Evolutionary conservation across 2,888 invertebrate genomes (phyloP).

Genomic region (Lithophane semibrunnea): DNA sequence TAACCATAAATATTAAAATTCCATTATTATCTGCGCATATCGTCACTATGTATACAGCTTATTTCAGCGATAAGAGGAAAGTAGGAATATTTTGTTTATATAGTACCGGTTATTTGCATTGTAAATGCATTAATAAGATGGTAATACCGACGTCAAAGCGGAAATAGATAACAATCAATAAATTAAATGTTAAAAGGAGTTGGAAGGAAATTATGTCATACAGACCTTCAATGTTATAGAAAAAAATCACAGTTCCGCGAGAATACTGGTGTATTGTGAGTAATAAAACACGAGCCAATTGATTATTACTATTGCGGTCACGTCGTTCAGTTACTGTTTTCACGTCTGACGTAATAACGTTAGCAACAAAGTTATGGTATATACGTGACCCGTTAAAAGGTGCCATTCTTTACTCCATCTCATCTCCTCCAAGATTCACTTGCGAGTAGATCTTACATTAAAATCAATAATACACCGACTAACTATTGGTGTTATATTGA

Average conservation of each 20-base stretch:
- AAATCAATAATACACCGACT: conserved; percentile 30
- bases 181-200: background rate
- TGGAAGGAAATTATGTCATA: background rate
- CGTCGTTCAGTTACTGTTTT: conserved; percentile 90
- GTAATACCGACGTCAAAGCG: background rate
- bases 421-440: conserved; percentile 63
- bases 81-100: conserved; percentile 6
- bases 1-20: conserved; percentile 67
- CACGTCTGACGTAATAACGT: conserved; percentile 89
- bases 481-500: background rate
- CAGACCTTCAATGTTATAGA: conserved; percentile 36
- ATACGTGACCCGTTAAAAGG: conserved; percentile 85
- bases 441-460: conserved; percentile 48
- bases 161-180: conserved; percentile 8
- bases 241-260: conserved; percentile 75
- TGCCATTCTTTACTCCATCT: conserved; percentile 72
- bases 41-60: conserved; percentile 3
- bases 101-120: background rate
- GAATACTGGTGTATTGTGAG: conserved; percentile 72
- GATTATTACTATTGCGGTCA: conserved; percentile 89
- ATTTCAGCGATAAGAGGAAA: conserved; percentile 6
- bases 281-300: conserved; percentile 88
- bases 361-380: conserved; percentile 88
- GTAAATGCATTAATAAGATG: background rate
- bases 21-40: conserved; percentile 28